phyloP scores from a whole-genome alignment of 2,888 invertebrate genomes.

The Clistopyga incitator region DNA sequence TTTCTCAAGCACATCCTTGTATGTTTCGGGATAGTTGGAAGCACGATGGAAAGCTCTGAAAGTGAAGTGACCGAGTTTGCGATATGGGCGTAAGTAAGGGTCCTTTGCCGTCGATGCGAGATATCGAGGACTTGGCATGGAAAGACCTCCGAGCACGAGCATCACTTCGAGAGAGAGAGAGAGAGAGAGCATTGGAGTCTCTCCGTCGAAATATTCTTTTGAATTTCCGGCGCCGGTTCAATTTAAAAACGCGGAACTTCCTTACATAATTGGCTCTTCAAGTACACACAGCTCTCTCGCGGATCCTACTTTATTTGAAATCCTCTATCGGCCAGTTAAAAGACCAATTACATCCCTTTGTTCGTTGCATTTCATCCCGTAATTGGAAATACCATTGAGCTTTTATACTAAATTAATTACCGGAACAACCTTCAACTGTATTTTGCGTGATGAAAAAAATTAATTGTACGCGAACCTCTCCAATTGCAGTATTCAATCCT shows the following conservation, averaged over 20 bases:
- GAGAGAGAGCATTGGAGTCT: constrained; percentile 22
- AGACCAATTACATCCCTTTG: too few species aligned
- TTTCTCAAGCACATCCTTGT: constrained; percentile 19
- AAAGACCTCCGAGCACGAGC: constrained; percentile 24
- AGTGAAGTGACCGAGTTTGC: constrained; percentile 17
- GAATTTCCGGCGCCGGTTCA: background rate
- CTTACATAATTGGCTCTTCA: background rate
- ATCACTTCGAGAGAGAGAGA: constrained; percentile 39
- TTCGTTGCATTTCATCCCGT: too few species aligned
- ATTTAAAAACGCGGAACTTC: background rate
- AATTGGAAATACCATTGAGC: too few species aligned
- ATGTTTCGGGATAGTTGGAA: constrained; percentile 18
- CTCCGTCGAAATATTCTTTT: constrained; percentile 1
- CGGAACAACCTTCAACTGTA: too few species aligned
- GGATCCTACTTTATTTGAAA: too few species aligned
- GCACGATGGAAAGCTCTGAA: constrained; percentile 7
- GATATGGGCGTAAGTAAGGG: constrained; percentile 58
- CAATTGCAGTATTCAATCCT: too few species aligned
- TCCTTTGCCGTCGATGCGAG: constrained; percentile 40
- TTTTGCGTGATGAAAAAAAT: too few species aligned
- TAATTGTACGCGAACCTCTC: too few species aligned
- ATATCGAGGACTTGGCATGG: constrained; percentile 52
- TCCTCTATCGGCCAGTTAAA: too few species aligned
- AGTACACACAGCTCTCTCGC: background rate
- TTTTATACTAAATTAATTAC: too few species aligned